Evolutionary conservation across 2,113 vertebrate genomes (phyloP).

Genomic region (Datnioides undecimradiatus): DNA sequence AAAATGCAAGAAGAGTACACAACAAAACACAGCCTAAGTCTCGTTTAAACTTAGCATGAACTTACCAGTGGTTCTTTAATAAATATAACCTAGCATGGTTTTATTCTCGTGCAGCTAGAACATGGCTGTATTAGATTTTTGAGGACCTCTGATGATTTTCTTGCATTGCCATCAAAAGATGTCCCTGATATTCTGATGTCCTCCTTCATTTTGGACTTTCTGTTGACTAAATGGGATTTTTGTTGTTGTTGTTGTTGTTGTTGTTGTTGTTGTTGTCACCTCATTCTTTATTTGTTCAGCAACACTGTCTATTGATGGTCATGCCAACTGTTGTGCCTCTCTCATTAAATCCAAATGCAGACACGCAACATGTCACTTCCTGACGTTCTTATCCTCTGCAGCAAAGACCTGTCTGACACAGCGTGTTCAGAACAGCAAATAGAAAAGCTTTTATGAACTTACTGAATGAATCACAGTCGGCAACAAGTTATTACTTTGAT

Average conservation of each 20-base stretch:
- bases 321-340: not conserved
- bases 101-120: not conserved
- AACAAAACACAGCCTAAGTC: no score
- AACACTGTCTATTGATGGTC: not conserved
- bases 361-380: not conserved
- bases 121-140: not conserved
- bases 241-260: not conserved
- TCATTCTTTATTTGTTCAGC: conserved; percentile 10
- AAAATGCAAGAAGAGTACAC: no score
- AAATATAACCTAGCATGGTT: not conserved
- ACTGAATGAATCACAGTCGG: conserved; percentile 41
- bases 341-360: conserved; percentile 21
- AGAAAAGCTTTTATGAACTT: conserved; percentile 21
- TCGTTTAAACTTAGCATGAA: no score
- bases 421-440: conserved; percentile 1
- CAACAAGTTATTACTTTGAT: conserved; percentile 30
- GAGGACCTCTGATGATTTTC: not conserved
- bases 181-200: not conserved
- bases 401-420: conserved; percentile 23
- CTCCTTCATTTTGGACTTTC: not conserved
- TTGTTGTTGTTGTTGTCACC: not conserved
- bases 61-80: no score
- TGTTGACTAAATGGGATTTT: not conserved
- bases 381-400: not conserved
- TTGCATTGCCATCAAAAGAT: not conserved